Evolutionary conservation across 2,113 vertebrate species (phyloP).

Genomic region (Caloenas nicobarica): DNA sequence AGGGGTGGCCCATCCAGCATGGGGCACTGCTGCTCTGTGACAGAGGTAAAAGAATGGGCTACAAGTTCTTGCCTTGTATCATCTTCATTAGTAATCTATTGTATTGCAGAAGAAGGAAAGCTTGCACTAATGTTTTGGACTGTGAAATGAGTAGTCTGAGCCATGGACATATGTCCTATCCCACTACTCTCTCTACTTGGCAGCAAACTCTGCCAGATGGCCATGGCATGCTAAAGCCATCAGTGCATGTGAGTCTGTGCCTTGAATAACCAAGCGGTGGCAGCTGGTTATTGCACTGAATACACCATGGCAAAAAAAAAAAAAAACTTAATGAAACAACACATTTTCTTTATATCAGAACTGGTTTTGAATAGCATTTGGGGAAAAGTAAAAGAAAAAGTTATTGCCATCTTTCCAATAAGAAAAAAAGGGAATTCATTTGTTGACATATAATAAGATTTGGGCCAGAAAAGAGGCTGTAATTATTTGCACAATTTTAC

Average conservation of each 20-base stretch:
- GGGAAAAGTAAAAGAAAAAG: not conserved
- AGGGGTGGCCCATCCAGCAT: not conserved
- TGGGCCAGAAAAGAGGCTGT: slow-evolving; percentile 27
- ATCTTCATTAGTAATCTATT: not conserved
- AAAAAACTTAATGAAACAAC: not conserved
- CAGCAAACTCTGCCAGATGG: not conserved
- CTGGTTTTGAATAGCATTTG: not conserved
- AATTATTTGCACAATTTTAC: slow-evolving; percentile 67
- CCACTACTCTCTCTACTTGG: not conserved
- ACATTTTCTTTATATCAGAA: not conserved
- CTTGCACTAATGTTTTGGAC: not conserved
- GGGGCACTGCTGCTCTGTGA: not conserved
- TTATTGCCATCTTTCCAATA: not conserved
- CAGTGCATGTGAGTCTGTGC: not conserved
- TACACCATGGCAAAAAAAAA: not conserved
- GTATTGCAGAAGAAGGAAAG: not conserved
- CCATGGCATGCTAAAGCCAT: not conserved
- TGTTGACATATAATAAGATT: not conserved
- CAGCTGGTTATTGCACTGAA: not conserved
- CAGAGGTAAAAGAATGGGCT: not conserved
- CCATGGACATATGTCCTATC: not conserved
- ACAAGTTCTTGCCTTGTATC: not conserved
- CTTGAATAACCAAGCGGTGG: not conserved
- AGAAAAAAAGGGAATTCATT: not conserved
- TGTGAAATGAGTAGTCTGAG: not conserved